These are phyloP conservation scores for Bombus ignitus DNA, from an alignment of 1,140 invertebrate genomes.

Conservation along the genomic window DNA sequence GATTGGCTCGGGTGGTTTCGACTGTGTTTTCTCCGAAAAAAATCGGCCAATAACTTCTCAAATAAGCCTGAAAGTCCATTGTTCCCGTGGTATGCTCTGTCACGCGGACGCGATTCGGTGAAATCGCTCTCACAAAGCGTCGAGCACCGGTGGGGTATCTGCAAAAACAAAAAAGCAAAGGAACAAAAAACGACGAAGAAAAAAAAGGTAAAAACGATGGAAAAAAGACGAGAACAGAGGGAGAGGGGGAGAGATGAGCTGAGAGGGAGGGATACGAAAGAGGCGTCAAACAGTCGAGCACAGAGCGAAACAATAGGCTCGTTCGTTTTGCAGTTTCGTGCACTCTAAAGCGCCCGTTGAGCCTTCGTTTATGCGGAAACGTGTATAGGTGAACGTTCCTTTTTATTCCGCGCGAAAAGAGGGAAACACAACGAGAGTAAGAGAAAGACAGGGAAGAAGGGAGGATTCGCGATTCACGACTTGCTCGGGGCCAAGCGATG, in stretches of 20 bases:
- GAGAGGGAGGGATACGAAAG: neutral
- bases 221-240: neutral
- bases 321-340: slow-evolving; percentile 58
- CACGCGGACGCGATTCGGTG: slow-evolving; percentile 29
- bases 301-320: slow-evolving; percentile 55
- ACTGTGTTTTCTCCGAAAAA: neutral
- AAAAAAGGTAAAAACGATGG: neutral
- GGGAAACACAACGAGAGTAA: slow-evolving; percentile 14
- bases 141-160: slow-evolving; percentile 2
- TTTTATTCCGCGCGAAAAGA: slow-evolving; percentile 41
- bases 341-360: slow-evolving; percentile 45
- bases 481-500: slow-evolving; percentile 7
- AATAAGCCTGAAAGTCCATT: slow-evolving; percentile 42
- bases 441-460: neutral
- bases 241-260: neutral
- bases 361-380: slow-evolving; percentile 63
- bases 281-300: slow-evolving; percentile 51
- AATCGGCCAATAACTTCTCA: slow-evolving; percentile 41
- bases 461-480: too few relatives aligned
- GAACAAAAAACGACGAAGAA: neutral
- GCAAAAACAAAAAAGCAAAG: neutral
- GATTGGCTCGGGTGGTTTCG: neutral
- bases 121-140: slow-evolving; percentile 39
- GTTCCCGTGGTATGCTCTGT: slow-evolving; percentile 27
- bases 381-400: slow-evolving; percentile 52